Evolutionary conservation across 2,888 invertebrate genomes (phyloP).

Genomic region (Rhagophthalmus giganteus): DNA sequence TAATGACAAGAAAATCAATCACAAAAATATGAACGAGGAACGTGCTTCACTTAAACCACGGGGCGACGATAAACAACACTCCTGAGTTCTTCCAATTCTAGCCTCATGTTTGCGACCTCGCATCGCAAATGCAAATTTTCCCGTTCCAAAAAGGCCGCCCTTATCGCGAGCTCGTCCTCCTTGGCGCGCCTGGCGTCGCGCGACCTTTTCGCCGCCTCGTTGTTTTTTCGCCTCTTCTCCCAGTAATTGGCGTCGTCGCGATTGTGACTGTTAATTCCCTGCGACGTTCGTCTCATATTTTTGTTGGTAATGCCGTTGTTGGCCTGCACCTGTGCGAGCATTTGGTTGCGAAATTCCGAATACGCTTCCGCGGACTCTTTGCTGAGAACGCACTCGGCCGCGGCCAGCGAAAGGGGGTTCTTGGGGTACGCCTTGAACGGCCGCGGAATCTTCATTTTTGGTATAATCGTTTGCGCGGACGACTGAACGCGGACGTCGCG

Average conservation of each 20-base stretch:
- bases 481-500: constrained; percentile 4
- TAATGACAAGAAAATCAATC: constrained; percentile 23
- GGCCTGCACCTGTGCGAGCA: constrained; percentile 68
- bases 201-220: constrained; percentile 92
- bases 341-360: constrained; percentile 69
- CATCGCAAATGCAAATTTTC: constrained; percentile 80
- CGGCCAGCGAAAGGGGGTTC: constrained; percentile 64
- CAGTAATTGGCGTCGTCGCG: constrained; percentile 77
- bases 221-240: constrained; percentile 87
- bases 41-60: constrained; percentile 4
- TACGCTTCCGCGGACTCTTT: constrained; percentile 69
- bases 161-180: constrained; percentile 89
- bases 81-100: constrained; percentile 41
- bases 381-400: constrained; percentile 58
- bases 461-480: neutral
- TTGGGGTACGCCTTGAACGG: constrained; percentile 76
- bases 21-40: constrained; percentile 3
- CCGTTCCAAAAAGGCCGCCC: constrained; percentile 84
- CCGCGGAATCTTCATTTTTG: constrained; percentile 57
- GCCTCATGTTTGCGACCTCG: constrained; percentile 53
- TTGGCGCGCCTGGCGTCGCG: constrained; percentile 86
- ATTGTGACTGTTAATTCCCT: constrained; percentile 34
- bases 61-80: constrained; percentile 11
- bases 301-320: constrained; percentile 63
- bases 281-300: constrained; percentile 66